Percentiles rank a stretch among this genome's conserved stretches.
These are phyloP conservation scores for Amphimallon solstitiale DNA, from an alignment of 2,888 invertebrate species.

Conservation along the genomic window DNA sequence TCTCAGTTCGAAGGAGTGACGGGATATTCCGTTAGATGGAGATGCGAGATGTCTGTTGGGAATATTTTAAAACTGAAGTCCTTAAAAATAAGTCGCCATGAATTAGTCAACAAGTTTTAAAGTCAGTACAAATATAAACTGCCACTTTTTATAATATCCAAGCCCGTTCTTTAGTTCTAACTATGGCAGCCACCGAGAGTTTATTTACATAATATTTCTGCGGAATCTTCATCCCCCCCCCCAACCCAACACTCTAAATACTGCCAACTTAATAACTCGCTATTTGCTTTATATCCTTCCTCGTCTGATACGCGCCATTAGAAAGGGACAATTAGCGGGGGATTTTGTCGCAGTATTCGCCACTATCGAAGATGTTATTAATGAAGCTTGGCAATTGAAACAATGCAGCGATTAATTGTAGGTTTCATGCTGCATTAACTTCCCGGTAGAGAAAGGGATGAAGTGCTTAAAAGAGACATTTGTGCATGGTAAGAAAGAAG, in stretches of 20 bases:
- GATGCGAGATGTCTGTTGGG: constrained; percentile 49
- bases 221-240: neutral
- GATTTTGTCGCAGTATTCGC: constrained; percentile 30
- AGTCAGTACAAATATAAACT: constrained; percentile 60
- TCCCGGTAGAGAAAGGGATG: neutral
- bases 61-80: constrained; percentile 55
- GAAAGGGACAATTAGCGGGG: constrained; percentile 19
- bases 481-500: too few species aligned
- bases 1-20: constrained; percentile 35
- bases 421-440: constrained; percentile 2
- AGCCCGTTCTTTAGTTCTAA: constrained; percentile 32
- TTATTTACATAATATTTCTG: constrained; percentile 60
- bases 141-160: constrained; percentile 57
- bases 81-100: constrained; percentile 58
- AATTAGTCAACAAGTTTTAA: constrained; percentile 62
- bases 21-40: constrained; percentile 39
- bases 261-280: neutral
- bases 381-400: constrained; percentile 49
- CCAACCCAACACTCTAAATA: neutral
- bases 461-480: neutral
- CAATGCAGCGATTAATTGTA: constrained; percentile 46
- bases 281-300: neutral
- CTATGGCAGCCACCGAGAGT: constrained; percentile 51
- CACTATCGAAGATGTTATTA: constrained; percentile 45
- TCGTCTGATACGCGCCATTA: neutral